phyloP scores from a whole-genome alignment of 2,113 vertebrate genomes.

The Cichladusa arquata region DNA sequence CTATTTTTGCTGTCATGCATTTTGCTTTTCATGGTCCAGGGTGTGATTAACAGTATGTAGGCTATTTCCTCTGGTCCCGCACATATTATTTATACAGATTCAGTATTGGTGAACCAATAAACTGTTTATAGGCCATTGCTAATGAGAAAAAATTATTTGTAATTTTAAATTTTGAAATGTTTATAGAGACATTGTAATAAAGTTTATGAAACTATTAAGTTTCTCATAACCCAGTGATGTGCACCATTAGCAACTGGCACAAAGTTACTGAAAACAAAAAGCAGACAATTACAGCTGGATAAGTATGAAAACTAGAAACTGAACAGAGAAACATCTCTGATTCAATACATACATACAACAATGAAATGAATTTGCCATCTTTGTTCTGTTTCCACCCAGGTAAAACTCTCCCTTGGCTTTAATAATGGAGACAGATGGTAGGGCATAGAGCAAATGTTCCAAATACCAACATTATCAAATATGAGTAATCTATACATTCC shows the following conservation, averaged over 20 bases:
- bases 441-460: neutral
- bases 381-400: neutral
- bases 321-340: neutral
- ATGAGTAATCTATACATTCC: constrained; percentile 1
- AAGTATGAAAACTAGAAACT: neutral
- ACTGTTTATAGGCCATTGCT: constrained; percentile 51
- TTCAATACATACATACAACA: neutral
- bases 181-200: constrained; percentile 11
- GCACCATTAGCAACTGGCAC: neutral
- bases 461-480: neutral
- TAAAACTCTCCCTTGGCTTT: neutral
- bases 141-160: constrained; percentile 55
- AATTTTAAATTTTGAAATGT: constrained; percentile 19
- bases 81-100: constrained; percentile 35
- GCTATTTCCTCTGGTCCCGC: neutral
- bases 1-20: neutral
- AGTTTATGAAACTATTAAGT: neutral
- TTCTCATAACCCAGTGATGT: neutral
- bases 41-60: neutral
- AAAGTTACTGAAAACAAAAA: neutral
- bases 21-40: neutral
- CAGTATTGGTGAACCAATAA: constrained; percentile 52
- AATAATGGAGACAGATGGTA: neutral
- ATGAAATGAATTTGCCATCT: neutral
- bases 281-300: neutral